Percentiles rank a stretch among this genome's conserved stretches.
Conservation (phyloP, 2,888 invertebrate genomes). For the Pachymerium ferrugineum region DNA sequence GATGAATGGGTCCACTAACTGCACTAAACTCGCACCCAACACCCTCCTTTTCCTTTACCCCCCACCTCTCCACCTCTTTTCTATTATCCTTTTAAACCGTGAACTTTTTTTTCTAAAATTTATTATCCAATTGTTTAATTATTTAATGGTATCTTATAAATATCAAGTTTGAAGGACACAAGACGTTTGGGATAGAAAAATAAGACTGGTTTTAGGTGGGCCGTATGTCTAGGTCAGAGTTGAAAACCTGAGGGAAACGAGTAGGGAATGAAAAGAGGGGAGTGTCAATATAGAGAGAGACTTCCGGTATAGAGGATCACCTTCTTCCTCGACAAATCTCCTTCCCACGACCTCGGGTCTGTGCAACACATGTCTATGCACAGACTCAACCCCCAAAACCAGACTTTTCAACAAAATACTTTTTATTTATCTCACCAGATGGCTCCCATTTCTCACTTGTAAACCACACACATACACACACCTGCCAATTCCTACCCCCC, state of each 20-base stretch:
- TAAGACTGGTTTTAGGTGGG: no score
- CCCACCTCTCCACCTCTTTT: not conserved
- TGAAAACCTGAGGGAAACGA: not conserved
- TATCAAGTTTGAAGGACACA: no score
- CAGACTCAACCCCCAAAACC: not conserved
- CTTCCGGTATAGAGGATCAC: not conserved
- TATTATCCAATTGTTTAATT: no score
- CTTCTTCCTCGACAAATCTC: not conserved
- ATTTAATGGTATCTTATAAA: no score
- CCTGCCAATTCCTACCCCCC: no score
- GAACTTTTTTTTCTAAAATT: not conserved
- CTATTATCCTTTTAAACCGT: not conserved
- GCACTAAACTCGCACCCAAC: not conserved
- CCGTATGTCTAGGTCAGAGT: no score
- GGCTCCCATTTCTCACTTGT: no score
- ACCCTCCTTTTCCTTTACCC: not conserved
- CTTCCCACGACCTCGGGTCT: not conserved
- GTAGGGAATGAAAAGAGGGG: not conserved
- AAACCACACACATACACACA: no score
- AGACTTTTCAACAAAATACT: no score
- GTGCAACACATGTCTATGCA: not conserved
- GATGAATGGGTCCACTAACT: constrained; percentile 2
- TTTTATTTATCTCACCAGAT: no score
- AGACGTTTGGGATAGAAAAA: no score
- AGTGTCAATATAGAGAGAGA: not conserved